These are phyloP conservation scores for Potorous gilbertii DNA, from an alignment of 2,797 vertebrate species.

Conservation along the genomic window DNA sequence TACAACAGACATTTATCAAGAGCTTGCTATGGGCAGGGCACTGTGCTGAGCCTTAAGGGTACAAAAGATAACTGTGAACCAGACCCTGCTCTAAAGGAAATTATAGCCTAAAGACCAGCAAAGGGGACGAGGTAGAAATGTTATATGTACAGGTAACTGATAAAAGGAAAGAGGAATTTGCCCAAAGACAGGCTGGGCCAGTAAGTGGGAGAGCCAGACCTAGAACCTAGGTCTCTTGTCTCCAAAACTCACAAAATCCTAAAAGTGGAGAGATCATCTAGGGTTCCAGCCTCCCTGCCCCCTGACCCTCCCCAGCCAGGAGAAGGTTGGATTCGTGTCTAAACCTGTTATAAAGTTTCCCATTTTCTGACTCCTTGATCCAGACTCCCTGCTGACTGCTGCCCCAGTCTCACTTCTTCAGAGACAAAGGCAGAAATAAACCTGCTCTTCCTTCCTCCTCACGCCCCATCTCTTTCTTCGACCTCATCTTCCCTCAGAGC, in stretches of 20 bases:
- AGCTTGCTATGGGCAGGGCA: neutral
- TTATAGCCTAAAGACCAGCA: neutral
- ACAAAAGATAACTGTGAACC: neutral
- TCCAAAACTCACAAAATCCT: neutral
- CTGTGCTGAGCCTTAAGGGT: neutral
- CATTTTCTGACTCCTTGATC: neutral
- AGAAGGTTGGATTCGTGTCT: neutral
- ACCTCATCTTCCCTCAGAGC: neutral
- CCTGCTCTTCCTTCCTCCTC: neutral
- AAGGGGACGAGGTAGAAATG: neutral
- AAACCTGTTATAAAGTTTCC: neutral
- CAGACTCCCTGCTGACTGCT: neutral
- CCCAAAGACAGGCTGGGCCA: neutral
- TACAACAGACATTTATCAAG: neutral
- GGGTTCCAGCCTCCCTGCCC: too few species aligned
- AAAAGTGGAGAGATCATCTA: neutral
- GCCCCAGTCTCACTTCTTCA: neutral
- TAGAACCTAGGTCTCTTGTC: neutral
- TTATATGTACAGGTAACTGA: neutral
- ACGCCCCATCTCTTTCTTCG: neutral
- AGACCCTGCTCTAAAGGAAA: neutral
- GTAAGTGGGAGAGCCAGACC: neutral
- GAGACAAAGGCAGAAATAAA: neutral
- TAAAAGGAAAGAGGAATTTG: neutral
- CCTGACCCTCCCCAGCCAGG: neutral